These are phyloP conservation scores for Toxostoma redivivum DNA, from an alignment of 2,113 vertebrate species.

Conservation along the genomic window DNA sequence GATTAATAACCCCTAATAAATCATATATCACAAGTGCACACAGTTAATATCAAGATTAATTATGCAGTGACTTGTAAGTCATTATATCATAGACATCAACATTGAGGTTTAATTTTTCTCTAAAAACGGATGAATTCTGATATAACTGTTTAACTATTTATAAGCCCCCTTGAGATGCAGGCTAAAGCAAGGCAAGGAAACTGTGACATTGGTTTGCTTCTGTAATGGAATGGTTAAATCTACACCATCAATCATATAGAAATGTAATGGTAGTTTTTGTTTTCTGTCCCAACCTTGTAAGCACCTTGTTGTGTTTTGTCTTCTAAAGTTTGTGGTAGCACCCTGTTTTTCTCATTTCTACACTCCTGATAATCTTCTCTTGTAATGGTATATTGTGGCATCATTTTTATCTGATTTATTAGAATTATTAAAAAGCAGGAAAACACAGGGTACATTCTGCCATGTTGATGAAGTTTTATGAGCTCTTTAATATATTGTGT, in stretches of 20 bases:
- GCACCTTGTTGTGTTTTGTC: background rate
- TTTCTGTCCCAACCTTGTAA: background rate
- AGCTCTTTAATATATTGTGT: background rate
- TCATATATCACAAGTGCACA: background rate
- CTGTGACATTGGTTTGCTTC: background rate
- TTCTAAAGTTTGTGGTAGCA: background rate
- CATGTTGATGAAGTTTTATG: background rate
- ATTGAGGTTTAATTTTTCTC: background rate
- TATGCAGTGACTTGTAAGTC: slow-evolving; percentile 20
- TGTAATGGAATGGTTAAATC: background rate
- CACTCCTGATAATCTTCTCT: background rate
- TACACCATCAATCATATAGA: background rate
- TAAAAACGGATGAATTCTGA: slow-evolving; percentile 31
- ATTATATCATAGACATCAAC: background rate
- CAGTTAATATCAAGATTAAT: slow-evolving; percentile 53
- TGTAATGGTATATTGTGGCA: background rate
- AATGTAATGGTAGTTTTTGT: background rate
- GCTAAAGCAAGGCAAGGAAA: background rate
- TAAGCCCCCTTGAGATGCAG: background rate
- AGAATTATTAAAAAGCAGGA: background rate
- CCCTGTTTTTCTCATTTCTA: background rate
- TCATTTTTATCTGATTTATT: background rate
- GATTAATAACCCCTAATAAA: slow-evolving; percentile 47
- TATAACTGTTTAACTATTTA: slow-evolving; percentile 48
- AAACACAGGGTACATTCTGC: background rate